Evolutionary conservation across 2,888 invertebrate species (phyloP), one percentile per base, ranked within the genome.

Genomic region (Pollenia griseotomentosa): DNA sequence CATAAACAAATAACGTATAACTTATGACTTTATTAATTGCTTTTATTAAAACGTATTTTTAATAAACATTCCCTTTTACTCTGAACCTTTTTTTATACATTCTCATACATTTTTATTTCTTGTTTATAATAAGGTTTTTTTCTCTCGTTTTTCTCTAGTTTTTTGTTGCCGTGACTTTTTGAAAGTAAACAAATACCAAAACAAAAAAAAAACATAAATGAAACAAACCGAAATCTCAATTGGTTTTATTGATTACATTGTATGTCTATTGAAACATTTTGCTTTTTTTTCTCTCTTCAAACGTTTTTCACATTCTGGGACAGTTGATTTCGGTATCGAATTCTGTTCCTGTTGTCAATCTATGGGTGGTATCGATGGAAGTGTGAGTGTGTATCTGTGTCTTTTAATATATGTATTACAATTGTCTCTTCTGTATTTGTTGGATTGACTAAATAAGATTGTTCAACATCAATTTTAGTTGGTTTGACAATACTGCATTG

Each of bases 11-110:
- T 77, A 44, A 65, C 71, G 71, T 77, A 53, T 57, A 68, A 79
- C 84, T 84, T 74, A 84, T 79, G 73, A 79, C 73, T 84, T 74
- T 68, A 79, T 84, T 84, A 84, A 84, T 84, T 84, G 78, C 19
- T 44, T 44, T 73, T 74, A 84, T 79, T 79, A 79, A 79, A 74
- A 73, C 40, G 19, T 53, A 61, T 74, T 80, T 63, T 53, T 33
- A 40, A 65, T 63, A 16, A 63, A 14, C 48, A 75, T 16, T 75
- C 16, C 51, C 53, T 70, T 57, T 59, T 44, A 33, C 33, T 55
- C 16, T 10, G 19, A 57, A 23, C 59, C 66, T 57, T 16, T 66
- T 53, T 78, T n/a, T 48, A 48, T 33, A 59, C 59, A 59, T 2
- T 14, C 33, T n/a, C 14, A 59, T 57, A 42, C 57, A 44, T 12